phyloP scores from a whole-genome alignment of 2,797 vertebrate species.

The Catharus ustulatus region DNA sequence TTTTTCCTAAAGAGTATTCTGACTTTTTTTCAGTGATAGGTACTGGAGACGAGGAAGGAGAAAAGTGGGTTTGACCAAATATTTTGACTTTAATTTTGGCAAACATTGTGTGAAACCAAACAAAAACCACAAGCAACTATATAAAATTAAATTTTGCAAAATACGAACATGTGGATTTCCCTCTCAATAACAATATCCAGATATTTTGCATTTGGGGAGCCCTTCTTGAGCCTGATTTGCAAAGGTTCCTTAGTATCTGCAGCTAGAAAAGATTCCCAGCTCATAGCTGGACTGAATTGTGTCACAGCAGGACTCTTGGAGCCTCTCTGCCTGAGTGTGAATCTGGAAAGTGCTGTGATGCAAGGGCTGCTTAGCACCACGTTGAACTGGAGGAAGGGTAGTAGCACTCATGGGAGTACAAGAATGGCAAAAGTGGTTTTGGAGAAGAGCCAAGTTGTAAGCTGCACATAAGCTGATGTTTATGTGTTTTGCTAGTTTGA shows the following conservation, averaged over 20 bases:
- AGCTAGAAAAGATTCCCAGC: background rate
- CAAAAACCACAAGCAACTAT: background rate
- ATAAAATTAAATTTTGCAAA: background rate
- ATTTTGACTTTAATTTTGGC: background rate
- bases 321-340: background rate
- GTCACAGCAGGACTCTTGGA: background rate
- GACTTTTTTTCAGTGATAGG: background rate
- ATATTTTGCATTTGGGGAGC: fast-evolving
- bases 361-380: background rate
- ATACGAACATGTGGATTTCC: background rate
- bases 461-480: background rate
- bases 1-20: background rate
- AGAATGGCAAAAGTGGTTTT: background rate
- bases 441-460: background rate
- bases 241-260: background rate
- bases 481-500: background rate
- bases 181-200: background rate
- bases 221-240: background rate
- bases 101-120: background rate
- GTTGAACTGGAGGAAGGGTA: background rate
- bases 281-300: background rate
- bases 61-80: background rate
- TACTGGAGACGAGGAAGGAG: background rate
- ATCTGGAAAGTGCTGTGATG: background rate
- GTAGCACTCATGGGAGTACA: background rate